Evolutionary conservation across 2,888 invertebrate species (phyloP).

Genomic region (Alloplasta piceator): DNA sequence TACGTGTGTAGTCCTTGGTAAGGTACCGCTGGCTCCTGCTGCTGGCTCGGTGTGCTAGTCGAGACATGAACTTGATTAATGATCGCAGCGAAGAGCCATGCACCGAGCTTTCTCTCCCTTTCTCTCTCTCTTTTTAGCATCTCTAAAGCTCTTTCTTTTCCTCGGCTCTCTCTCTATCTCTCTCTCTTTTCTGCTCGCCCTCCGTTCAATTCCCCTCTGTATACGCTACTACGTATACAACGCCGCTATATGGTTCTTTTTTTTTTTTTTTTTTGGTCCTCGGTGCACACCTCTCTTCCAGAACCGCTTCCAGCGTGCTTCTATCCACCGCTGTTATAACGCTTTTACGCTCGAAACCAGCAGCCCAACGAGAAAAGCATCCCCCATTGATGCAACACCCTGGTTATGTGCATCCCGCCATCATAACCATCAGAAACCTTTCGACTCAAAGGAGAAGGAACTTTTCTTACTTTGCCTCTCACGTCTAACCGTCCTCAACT

Average conservation of each 20-base stretch:
- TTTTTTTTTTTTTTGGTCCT: conserved; percentile 47
- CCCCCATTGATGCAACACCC: conserved; percentile 44
- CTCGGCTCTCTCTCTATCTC: conserved; percentile 52
- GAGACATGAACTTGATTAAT: conserved; percentile 83
- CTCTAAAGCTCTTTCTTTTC: conserved; percentile 40
- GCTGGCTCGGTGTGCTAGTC: conserved; percentile 82
- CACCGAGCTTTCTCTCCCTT: conserved; percentile 69
- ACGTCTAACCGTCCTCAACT: neutral
- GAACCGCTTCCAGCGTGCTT: conserved; percentile 64
- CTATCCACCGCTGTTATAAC: conserved; percentile 40
- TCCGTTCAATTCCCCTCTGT: conserved; percentile 70
- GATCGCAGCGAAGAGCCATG: conserved; percentile 80
- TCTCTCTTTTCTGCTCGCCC: conserved; percentile 63
- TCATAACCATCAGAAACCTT: neutral
- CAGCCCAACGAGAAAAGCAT: conserved; percentile 43
- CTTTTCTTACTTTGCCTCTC: conserved; percentile 43
- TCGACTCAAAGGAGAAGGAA: conserved; percentile 31
- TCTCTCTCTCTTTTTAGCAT: conserved; percentile 52
- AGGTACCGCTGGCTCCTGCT: conserved; percentile 78
- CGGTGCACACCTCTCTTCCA: conserved; percentile 48
- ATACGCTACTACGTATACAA: conserved; percentile 71
- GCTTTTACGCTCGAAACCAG: conserved; percentile 46
- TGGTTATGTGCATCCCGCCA: conserved; percentile 47
- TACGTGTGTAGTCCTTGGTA: conserved; percentile 78
- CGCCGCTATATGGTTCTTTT: conserved; percentile 51